Base-by-base conservation (phyloP, 1,140 invertebrate genomes). In the Protaetia brevitarsis region DNA sequence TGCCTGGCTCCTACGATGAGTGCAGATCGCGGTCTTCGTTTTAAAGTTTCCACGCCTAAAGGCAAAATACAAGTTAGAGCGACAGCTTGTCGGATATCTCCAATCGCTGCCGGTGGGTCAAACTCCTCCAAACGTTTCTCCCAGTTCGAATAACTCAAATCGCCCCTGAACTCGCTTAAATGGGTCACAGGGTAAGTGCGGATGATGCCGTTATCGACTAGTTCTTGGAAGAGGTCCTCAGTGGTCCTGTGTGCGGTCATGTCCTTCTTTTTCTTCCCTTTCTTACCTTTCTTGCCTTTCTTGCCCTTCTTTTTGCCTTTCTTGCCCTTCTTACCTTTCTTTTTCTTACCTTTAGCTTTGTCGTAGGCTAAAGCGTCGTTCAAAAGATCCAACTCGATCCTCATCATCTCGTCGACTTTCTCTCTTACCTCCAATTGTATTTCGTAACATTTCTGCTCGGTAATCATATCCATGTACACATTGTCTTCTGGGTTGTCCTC, bases 141-240 rank as follows among this genome's bases (percentile, higher is more conserved):
- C 59, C 64, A 70, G 69, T 76, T 77, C 13, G 72, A 71, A 37
- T 78, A 78, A 57, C 86, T 89, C 66, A 85, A 87, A 70, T 93
- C 89, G 0, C 91, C 91, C 31, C 85, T 82, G 66, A 88, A 92
- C 41, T 87, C 83, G 2, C 79, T 75, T n/a, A 95, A 78, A 10
- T 78, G 76, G 2, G 85, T 79, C 66, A 85, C 81, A 0, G 86
- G 85, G 73, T 87, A 85, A 6, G 85, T 81, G 58, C 84, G 83
- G 62, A 95, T 90, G 10, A 96, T 88, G 4, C 88, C 88, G 66
- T 89, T 84, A 21, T 83, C 82, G 3, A 92, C 81, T 4, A 95
- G 75, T 78, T 96, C 93, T 72, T 94, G 86, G 76, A 90, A 92
- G 2, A 93, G 75, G 1, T 89, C 90, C 69, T 92, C 88, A 2